Evolutionary conservation across 2,113 vertebrate species (phyloP), one percentile per base, ranked within the genome.

Genomic region (Arizona elegans): DNA sequence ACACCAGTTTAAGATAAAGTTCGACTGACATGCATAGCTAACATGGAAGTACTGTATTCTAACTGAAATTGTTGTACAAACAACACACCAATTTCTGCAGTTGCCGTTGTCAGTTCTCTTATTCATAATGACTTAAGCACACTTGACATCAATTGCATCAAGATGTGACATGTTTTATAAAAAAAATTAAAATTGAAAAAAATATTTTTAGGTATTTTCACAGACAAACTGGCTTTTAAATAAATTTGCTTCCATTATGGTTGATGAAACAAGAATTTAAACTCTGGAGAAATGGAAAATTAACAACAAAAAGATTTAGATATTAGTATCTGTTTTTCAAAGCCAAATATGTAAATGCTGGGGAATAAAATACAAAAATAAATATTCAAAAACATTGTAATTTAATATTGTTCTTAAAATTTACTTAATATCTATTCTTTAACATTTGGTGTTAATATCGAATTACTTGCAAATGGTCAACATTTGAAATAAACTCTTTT

Each of bases 191-290:
- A 97, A 97, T 95, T 94, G 98, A 98, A 98, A 97, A 97, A 98
- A 99, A 98, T 98, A 99, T 99, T 99, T 99, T 99, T 99, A 99
- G 98, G 99, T 99, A 99, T 99, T 99, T 99, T 99, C 99, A 99
- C 98, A 98, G 96, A 97, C 95, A 98, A 98, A 99, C 99, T 98
- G 98, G 99, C 99, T 99, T 99, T 99, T 99, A 98, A 99, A 99
- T 98, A 98, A 98, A 98, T 98, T 98, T 98, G 99, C 99, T 99
- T 99, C 98, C 99, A 98, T 98, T 98, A 97, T 97, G 98, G 98
- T 98, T 98, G 96, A 97, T 92, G 94, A 96, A 33, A 92, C 95
- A 94, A 94, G 70, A 93, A 93, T 94, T 96, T 96, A 97, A 98
- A 98, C 97, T 98, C 95, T 91, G 96, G 97, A 97, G 97, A 98